A percentile compares a stretch with the other conserved stretches of the same genome.
Evolutionary conservation across 2,113 vertebrate genomes (phyloP).

Genomic region (Corynorhinus townsendii): DNA sequence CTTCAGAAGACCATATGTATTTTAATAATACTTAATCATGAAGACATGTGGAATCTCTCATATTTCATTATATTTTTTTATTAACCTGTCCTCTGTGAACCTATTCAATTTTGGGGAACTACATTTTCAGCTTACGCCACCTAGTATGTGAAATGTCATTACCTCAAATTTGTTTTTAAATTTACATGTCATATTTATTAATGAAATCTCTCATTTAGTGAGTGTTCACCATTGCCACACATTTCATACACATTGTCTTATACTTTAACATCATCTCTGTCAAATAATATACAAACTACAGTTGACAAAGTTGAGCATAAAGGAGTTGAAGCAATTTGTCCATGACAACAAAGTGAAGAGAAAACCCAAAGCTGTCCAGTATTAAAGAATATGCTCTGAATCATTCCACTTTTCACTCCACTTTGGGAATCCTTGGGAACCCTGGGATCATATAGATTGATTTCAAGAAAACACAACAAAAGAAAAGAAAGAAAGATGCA

Average conservation of each 20-base stretch:
- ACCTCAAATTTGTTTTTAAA: background rate
- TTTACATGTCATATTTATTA: background rate
- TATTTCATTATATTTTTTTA: background rate
- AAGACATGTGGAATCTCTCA: background rate
- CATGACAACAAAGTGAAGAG: background rate
- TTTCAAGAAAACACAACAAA: background rate
- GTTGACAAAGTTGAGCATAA: background rate
- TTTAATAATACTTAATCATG: background rate
- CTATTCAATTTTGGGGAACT: background rate
- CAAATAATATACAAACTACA: background rate
- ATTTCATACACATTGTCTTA: background rate
- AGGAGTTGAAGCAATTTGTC: background rate
- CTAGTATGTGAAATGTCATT: background rate
- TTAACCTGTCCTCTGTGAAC: background rate
- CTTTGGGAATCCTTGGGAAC: background rate
- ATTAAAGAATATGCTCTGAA: background rate
- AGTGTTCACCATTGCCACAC: background rate
- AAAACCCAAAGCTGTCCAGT: background rate
- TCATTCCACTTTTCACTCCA: background rate
- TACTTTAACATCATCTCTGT: background rate
- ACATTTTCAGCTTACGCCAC: background rate
- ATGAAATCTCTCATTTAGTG: background rate
- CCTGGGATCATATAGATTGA: background rate
- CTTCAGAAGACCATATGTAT: background rate
- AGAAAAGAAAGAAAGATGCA: background rate